A percentile compares a stretch with the other conserved stretches of the same genome.
Conservation (phyloP, 2,113 vertebrate genomes). For the Oryzias celebensis region DNA sequence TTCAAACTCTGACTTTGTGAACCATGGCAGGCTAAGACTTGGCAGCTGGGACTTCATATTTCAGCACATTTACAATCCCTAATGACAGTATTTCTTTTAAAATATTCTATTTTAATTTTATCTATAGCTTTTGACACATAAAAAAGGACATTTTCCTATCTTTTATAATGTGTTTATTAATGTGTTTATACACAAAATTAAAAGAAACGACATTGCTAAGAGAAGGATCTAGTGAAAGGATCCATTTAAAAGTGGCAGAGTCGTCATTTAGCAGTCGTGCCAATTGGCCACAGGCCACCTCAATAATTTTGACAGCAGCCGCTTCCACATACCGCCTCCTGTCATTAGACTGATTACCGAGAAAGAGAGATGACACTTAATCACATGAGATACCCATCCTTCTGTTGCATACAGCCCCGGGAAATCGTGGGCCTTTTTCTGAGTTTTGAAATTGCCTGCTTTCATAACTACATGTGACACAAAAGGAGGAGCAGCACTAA, state of each 20-base stretch:
- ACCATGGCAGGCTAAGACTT: constrained; percentile 5
- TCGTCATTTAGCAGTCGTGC: constrained; percentile 66
- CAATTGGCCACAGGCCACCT: constrained; percentile 74
- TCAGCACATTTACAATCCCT: constrained; percentile 5
- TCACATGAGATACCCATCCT: constrained; percentile 66
- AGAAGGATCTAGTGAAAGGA: constrained; percentile 61
- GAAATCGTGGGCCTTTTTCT: constrained; percentile 49
- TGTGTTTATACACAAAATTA: constrained; percentile 40
- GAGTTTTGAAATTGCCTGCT: background rate
- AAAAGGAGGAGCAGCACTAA: constrained; percentile 66
- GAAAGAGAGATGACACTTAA: constrained; percentile 68
- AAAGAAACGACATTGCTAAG: constrained; percentile 31
- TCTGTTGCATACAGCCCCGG: constrained; percentile 53
- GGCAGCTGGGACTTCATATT: constrained; percentile 17
- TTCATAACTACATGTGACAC: constrained; percentile 37
- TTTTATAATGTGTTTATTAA: constrained; percentile 38
- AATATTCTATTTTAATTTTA: constrained; percentile 46
- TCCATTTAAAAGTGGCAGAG: constrained; percentile 57
- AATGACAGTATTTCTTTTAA: background rate
- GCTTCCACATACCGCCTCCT: constrained; percentile 62
- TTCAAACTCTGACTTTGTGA: background rate
- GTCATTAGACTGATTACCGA: constrained; percentile 69
- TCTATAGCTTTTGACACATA: constrained; percentile 43
- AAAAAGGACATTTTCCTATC: constrained; percentile 25
- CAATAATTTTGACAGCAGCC: constrained; percentile 72